A percentile compares a stretch with the other conserved stretches of the same genome.
Evolutionary conservation across 35 echinoderm and acorn worm genomes (phyloP).

Genomic region (Lytechinus pictus): DNA sequence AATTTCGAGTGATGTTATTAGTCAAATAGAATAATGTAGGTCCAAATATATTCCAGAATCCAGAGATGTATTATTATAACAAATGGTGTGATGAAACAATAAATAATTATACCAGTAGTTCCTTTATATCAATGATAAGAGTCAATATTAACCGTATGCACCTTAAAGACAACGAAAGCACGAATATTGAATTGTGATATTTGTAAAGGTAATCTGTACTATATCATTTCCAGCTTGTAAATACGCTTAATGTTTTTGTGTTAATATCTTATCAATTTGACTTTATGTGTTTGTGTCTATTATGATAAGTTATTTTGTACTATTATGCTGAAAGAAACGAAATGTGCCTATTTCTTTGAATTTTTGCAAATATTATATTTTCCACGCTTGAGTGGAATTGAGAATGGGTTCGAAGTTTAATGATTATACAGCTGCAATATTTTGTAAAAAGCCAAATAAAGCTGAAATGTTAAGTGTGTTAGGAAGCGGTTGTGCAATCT

Average conservation of each 20-base stretch:
- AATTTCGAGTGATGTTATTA: too few relatives aligned
- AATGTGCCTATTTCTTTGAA: not conserved
- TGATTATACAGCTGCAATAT: not conserved
- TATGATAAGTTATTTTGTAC: not conserved
- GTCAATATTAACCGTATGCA: not conserved
- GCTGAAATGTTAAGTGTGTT: constrained; percentile 14
- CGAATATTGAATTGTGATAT: not conserved
- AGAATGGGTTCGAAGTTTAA: constrained; percentile 5
- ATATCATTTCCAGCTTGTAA: not conserved
- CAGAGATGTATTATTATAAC: too few relatives aligned
- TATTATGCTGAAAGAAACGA: not conserved
- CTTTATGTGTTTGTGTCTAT: not conserved
- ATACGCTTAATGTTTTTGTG: not conserved
- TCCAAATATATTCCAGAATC: too few relatives aligned
- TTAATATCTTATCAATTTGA: not conserved
- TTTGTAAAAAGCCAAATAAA: not conserved
- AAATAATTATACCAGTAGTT: too few relatives aligned
- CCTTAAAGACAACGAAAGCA: not conserved
- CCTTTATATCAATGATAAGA: too few relatives aligned
- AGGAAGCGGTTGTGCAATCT: not conserved
- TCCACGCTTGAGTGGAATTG: not conserved
- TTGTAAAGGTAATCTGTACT: not conserved
- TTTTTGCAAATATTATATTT: not conserved
- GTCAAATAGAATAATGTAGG: too few relatives aligned
- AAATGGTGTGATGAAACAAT: too few relatives aligned